phyloP scores from a whole-genome alignment of 2,113 vertebrate species.

The Pterocles orientalis region DNA sequence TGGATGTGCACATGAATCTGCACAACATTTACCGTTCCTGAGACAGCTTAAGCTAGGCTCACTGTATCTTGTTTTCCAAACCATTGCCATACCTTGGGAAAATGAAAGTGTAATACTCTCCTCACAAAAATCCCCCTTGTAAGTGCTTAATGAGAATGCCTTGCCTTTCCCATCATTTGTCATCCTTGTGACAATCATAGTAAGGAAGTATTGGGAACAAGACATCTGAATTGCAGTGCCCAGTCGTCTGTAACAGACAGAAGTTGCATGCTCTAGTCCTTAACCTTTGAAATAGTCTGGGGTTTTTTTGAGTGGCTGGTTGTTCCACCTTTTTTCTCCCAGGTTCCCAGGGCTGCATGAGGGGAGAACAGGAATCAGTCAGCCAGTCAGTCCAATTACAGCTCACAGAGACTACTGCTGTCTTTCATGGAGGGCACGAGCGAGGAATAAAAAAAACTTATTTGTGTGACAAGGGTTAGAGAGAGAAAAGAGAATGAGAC shows the following conservation, averaged over 20 bases:
- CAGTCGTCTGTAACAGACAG: slow-evolving; percentile 56
- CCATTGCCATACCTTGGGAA: background rate
- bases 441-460: slow-evolving; percentile 31
- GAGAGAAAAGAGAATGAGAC: background rate
- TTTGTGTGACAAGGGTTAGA: slow-evolving; percentile 55
- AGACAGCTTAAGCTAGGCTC: background rate
- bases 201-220: slow-evolving; percentile 48
- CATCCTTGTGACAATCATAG: slow-evolving; percentile 35
- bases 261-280: slow-evolving; percentile 50
- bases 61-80: background rate
- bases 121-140: background rate
- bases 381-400: slow-evolving; percentile 69
- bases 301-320: slow-evolving; percentile 53
- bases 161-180: slow-evolving; percentile 20
- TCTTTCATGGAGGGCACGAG: slow-evolving; percentile 47
- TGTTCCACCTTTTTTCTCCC: slow-evolving; percentile 59
- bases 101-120: background rate
- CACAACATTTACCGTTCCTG: background rate
- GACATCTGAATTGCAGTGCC: slow-evolving; percentile 52
- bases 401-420: slow-evolving; percentile 16
- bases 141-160: slow-evolving; percentile 8
- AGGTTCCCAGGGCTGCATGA: slow-evolving; percentile 45
- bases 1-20: background rate
- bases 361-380: slow-evolving; percentile 55
- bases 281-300: slow-evolving; percentile 68